Percentiles rank a stretch among this genome's conserved stretches.
Evolutionary conservation across 2,113 vertebrate species (phyloP).

Genomic region (Prolemur simus): DNA sequence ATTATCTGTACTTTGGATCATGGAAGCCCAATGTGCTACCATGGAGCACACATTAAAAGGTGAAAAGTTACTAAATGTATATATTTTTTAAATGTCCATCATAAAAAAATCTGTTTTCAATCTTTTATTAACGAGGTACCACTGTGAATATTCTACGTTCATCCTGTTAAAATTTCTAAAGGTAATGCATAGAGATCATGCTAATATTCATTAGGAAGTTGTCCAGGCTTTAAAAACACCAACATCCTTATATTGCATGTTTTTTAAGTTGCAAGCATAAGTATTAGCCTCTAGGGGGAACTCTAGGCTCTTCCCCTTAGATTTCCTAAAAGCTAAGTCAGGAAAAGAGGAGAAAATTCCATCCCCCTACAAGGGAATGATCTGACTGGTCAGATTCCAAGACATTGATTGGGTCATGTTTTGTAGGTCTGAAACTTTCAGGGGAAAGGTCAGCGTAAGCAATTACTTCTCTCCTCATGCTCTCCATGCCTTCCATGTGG

Average conservation of each 20-base stretch:
- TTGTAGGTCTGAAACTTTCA: background rate
- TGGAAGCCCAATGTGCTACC: background rate
- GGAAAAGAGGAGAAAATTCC: background rate
- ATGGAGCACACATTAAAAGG: background rate
- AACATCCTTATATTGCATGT: accelerated
- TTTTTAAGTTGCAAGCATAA: background rate
- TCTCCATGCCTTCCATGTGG: background rate
- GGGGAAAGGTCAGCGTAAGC: background rate
- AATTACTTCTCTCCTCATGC: background rate
- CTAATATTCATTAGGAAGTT: background rate
- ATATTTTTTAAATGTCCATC: background rate
- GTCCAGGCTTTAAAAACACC: background rate
- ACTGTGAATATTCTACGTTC: background rate
- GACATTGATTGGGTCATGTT: background rate
- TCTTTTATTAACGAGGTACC: background rate
- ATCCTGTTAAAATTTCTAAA: background rate
- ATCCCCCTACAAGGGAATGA: background rate
- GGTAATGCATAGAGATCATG: background rate
- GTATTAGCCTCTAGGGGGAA: constrained; percentile 56
- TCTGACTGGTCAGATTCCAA: background rate
- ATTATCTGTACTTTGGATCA: background rate
- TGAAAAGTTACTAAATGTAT: background rate
- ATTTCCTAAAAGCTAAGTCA: constrained; percentile 4
- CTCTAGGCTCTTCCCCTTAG: constrained; percentile 37
- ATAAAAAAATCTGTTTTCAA: background rate